Conservation (phyloP, 2,797 vertebrate genomes). For the Brachymystax lenok region DNA sequence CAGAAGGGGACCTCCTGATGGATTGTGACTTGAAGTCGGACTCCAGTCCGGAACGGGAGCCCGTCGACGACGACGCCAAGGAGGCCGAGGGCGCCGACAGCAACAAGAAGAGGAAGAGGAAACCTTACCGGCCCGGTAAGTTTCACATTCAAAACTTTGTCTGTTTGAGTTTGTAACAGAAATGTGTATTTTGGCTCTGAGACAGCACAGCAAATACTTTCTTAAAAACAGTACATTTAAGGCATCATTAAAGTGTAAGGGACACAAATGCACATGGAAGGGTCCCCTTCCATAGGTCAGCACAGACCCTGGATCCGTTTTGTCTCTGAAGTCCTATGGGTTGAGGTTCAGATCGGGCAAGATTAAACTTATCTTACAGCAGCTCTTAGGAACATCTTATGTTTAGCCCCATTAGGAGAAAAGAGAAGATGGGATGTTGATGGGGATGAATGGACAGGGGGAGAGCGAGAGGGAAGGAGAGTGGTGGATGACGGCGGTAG, state of each 20-base stretch:
- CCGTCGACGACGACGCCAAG: conserved; percentile 77
- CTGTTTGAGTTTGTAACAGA: neutral
- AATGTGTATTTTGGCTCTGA: too few relatives aligned
- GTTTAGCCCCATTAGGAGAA: neutral
- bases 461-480: neutral
- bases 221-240: neutral
- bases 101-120: conserved; percentile 92
- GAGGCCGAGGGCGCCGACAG: conserved; percentile 77
- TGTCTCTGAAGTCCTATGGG: neutral
- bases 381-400: neutral
- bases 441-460: neutral
- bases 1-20: conserved; percentile 83
- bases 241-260: neutral
- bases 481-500: too few relatives aligned
- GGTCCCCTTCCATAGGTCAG: too few relatives aligned
- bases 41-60: conserved; percentile 92
- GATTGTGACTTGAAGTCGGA: conserved; percentile 95
- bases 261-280: neutral
- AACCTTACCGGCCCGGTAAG: conserved; percentile 90
- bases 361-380: neutral
- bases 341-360: neutral
- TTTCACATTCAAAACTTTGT: neutral
- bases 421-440: neutral
- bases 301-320: neutral
- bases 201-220: neutral